Conservation (phyloP, 2,113 vertebrate species). For the Pampusana beccarii region DNA sequence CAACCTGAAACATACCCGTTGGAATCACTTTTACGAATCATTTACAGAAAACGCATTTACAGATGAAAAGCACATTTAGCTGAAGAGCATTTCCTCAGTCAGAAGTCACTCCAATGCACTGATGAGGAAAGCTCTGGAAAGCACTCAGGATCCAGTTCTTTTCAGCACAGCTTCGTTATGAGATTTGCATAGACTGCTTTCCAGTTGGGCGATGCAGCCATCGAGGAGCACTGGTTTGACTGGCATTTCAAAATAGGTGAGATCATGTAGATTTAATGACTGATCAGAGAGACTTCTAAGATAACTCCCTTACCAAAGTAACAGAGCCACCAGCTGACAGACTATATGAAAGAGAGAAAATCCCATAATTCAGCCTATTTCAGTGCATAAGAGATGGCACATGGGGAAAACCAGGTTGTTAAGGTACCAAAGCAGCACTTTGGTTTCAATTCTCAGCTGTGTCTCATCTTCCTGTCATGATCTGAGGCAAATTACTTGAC, state of each 20-base stretch:
- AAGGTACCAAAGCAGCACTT: not conserved
- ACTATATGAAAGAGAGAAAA: not conserved
- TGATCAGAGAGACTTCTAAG: not conserved
- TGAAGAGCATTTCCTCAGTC: not conserved
- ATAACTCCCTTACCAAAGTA: not conserved
- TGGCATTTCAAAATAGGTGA: not conserved
- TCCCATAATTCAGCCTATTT: not conserved
- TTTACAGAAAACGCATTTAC: constrained; percentile 21
- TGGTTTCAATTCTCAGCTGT: not conserved
- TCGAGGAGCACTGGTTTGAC: not conserved
- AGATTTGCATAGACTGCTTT: not conserved
- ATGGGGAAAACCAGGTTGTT: not conserved
- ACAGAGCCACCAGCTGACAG: not conserved
- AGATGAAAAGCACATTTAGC: constrained; percentile 11
- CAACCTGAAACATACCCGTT: not conserved
- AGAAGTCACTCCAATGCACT: not conserved
- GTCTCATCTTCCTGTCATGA: not conserved
- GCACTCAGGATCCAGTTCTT: not conserved
- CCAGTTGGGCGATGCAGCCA: not conserved
- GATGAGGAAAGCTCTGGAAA: not conserved
- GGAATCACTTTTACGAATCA: not conserved
- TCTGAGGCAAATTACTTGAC: not conserved
- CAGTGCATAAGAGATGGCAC: not conserved
- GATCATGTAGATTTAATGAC: not conserved
- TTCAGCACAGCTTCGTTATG: not conserved